Base-by-base conservation (phyloP, 1,140 invertebrate genomes). In the Leptopilina boulardi region DNA sequence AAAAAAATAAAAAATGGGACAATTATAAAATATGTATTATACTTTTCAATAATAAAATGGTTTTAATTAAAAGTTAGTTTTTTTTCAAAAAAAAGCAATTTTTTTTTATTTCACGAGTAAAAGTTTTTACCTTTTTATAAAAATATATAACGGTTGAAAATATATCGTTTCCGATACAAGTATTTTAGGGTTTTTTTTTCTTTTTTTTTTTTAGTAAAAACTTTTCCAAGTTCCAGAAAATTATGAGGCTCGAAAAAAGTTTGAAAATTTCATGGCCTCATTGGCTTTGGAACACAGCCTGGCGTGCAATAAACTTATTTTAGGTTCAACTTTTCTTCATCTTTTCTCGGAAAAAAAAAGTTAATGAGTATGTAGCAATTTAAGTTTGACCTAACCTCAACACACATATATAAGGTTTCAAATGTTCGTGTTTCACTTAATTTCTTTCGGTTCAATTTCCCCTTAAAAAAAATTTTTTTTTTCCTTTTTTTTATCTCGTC, bases 271-370 rank as follows among this genome's bases (percentile, higher is more conserved):
- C 54, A 59, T 59, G 18, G 54, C 21, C 54, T 59, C 19, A 59
- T 59, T 59, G 54, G 54, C 21, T 59, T 59, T 19, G n/a, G 18
- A 21, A 59, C 19, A 23, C 54, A 23, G 54, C 21, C 10, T 59
- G 54, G 54, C 54, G 54, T 59, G 21, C 54, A 59, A 59, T 59
- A 59, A 59, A 23, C 54, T 59, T 23, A 59, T 59, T 59, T 23
- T 59, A 18, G 54, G 21, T 23, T n/a, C 21, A 59, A 59, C 21
- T 59, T 59, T 21, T 59, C 19, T 59, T 59, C 19, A 59, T 59
- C 21, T 23, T 59, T 59, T 23, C 54, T 23, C 10, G 19, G 11
- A 56, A 59, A n/a, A 54, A 54, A 9, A 59, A 59, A 23, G 18
- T 59, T 59, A 23, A 23, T 59, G 54, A 59, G 54, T 21, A 59